Evolutionary conservation across 2,888 invertebrate genomes (phyloP).

Genomic region (Agrotis puta): DNA sequence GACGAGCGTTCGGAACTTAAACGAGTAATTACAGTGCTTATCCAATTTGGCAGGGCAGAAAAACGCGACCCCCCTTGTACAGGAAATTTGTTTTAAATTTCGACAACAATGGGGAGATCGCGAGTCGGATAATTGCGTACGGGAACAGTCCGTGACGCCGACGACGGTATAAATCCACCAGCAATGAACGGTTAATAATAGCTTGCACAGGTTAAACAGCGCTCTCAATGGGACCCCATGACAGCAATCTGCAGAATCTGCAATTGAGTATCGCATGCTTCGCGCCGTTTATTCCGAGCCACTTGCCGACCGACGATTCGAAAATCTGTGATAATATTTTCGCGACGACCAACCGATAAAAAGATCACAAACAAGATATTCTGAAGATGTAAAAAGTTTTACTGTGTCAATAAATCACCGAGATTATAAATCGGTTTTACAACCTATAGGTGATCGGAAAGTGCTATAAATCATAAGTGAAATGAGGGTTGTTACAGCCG

Average conservation of each 20-base stretch:
- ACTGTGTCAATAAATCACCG: slow-evolving; percentile 84
- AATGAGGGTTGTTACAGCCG: slow-evolving; percentile 77
- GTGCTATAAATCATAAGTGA: slow-evolving; percentile 83
- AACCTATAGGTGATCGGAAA: slow-evolving; percentile 83
- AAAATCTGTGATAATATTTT: slow-evolving; percentile 62
- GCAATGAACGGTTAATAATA: slow-evolving; percentile 88
- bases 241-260: slow-evolving; percentile 81
- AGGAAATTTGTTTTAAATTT: slow-evolving; percentile 91
- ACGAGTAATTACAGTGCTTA: slow-evolving; percentile 90
- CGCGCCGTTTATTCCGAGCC: slow-evolving; percentile 71
- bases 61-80: slow-evolving; percentile 89
- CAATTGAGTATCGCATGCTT: slow-evolving; percentile 83
- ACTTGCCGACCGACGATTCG: slow-evolving; percentile 61
- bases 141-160: slow-evolving; percentile 86
- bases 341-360: slow-evolving; percentile 54
- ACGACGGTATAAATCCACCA: slow-evolving; percentile 83
- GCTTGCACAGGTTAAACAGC: slow-evolving; percentile 81
- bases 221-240: slow-evolving; percentile 81
- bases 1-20: slow-evolving; percentile 82
- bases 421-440: slow-evolving; percentile 87
- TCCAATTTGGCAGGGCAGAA: slow-evolving; percentile 90
- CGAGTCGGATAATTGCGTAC: slow-evolving; percentile 86
- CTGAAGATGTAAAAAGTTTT: slow-evolving; percentile 81
- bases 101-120: slow-evolving; percentile 90
- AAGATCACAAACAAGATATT: slow-evolving; percentile 67